Base-by-base conservation (phyloP, 2,888 invertebrate species). In the Cecidostiba fungosa region DNA sequence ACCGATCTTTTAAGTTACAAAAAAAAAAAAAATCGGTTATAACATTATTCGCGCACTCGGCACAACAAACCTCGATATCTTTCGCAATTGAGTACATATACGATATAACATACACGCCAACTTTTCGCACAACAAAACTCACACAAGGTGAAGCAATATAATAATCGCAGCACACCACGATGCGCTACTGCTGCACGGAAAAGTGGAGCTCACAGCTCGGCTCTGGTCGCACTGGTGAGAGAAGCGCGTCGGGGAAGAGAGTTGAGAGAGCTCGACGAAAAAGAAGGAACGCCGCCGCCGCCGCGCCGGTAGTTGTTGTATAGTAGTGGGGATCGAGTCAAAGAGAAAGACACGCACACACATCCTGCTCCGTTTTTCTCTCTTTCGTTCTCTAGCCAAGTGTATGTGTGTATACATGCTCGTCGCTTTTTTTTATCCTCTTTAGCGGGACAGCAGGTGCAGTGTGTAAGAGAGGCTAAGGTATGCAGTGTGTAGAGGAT, bases 341-440 rank as follows among this genome's bases (percentile, higher is more conserved):
- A 70, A 82, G 80, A 72, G 77, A 83, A 47, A 82, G 47, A 78
- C 72, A 54, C 66, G 66, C 66, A 66, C 50, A 62, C 82, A 66
- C 85, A 81, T 81, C 79, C 84, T 82, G 78, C 86, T 86, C 86
- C 83, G 77, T 78, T 84, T 77, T 80, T 70, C 78, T 74, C 73
- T 74, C 84, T 66, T 74, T 73, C 59, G n/a, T 36, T 70, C 69
- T 47, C 62, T 23, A 5, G n/a, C 19, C 70, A 43, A 5, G 50
- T 47, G 26, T 29, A 23, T 16, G 29, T 32, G 5, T 43, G 43
- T 16, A 1, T 47, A 69, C n/a, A 19, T 3, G 16, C n/a, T 23
- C 26, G 47, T 19, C n/a, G 32, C 12, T 16, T 26, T 54, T 77
- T 85, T 85, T 85, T 80, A 70, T 85, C 19, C 39, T 47, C 26